A percentile compares a stretch with the other conserved stretches of the same genome.
These are phyloP conservation scores for Pao palembangensis DNA, from an alignment of 2,113 vertebrate genomes.

Conservation along the genomic window DNA sequence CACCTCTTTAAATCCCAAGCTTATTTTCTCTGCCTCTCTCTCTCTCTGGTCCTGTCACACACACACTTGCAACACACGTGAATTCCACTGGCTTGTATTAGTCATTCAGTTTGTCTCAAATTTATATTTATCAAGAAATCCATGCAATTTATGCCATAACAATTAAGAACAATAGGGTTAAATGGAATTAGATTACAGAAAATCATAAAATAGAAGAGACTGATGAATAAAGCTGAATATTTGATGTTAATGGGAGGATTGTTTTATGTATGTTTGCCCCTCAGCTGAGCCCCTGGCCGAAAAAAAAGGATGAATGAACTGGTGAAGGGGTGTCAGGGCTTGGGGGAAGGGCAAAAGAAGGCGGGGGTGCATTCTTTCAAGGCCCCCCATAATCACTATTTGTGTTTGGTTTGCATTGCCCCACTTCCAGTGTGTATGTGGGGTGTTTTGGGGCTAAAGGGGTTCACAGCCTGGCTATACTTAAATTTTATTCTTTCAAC, in stretches of 20 bases:
- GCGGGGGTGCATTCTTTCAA: slow-evolving; percentile 48
- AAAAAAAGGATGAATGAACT: slow-evolving; percentile 61
- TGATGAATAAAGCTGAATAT: background rate
- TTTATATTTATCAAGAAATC: background rate
- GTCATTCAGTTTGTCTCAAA: background rate
- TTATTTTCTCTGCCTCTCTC: slow-evolving; percentile 4
- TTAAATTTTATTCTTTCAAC: slow-evolving; percentile 59
- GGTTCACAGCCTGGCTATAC: slow-evolving; percentile 48
- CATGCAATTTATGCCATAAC: background rate
- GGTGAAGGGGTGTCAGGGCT: slow-evolving; percentile 29
- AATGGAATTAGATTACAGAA: background rate
- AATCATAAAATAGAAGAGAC: background rate
- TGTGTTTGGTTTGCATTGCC: slow-evolving; percentile 56
- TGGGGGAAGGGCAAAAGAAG: slow-evolving; percentile 50
- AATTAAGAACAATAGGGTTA: background rate
- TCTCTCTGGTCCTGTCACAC: slow-evolving; percentile 2
- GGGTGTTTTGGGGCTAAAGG: slow-evolving; percentile 29
- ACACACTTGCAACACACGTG: slow-evolving; percentile 12
- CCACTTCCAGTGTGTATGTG: slow-evolving; percentile 49
- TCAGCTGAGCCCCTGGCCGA: slow-evolving; percentile 26
- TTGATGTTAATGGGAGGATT: slow-evolving; percentile 1
- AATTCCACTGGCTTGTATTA: slow-evolving; percentile 9
- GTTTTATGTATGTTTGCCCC: slow-evolving; percentile 22
- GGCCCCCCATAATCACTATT: slow-evolving; percentile 65
- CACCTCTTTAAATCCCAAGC: slow-evolving; percentile 31